A percentile compares a stretch with the other conserved stretches of the same genome.
phyloP scores from a whole-genome alignment of 2,888 invertebrate species.

The Mimachlamys varia region DNA sequence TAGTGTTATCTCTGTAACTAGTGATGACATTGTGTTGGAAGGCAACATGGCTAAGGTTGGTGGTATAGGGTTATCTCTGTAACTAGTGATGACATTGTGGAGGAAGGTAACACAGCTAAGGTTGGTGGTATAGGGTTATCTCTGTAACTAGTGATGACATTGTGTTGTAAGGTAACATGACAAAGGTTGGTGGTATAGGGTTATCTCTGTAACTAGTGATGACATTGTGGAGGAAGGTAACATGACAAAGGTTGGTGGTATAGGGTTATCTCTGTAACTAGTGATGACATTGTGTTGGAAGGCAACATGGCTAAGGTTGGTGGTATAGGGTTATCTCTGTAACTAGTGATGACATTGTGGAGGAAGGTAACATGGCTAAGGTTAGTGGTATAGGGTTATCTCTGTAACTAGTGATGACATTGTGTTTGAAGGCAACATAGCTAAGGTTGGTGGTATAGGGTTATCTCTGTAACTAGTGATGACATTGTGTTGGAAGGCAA shows the following conservation, averaged over 20 bases:
- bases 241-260: constrained; percentile 72
- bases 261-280: not conserved
- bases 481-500: constrained; percentile 75
- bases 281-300: constrained; percentile 70
- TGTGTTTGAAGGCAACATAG: constrained; percentile 73
- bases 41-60: constrained; percentile 77
- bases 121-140: constrained; percentile 58
- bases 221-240: constrained; percentile 75
- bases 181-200: constrained; percentile 72
- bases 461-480: constrained; percentile 40
- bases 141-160: constrained; percentile 57
- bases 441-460: constrained; percentile 72
- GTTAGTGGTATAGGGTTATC: constrained; percentile 58
- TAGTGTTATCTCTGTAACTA: not conserved
- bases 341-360: constrained; percentile 68
- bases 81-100: constrained; percentile 68
- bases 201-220: constrained; percentile 40
- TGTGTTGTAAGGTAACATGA: constrained; percentile 73
- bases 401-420: constrained; percentile 57
- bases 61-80: not conserved
- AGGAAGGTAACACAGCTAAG: constrained; percentile 74
- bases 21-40: constrained; percentile 70
- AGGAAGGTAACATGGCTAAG: constrained; percentile 74
- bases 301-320: constrained; percentile 77
- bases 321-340: not conserved